These are phyloP conservation scores for Neuroscelio doddi DNA, from an alignment of 2,888 invertebrate genomes.

Conservation along the genomic window DNA sequence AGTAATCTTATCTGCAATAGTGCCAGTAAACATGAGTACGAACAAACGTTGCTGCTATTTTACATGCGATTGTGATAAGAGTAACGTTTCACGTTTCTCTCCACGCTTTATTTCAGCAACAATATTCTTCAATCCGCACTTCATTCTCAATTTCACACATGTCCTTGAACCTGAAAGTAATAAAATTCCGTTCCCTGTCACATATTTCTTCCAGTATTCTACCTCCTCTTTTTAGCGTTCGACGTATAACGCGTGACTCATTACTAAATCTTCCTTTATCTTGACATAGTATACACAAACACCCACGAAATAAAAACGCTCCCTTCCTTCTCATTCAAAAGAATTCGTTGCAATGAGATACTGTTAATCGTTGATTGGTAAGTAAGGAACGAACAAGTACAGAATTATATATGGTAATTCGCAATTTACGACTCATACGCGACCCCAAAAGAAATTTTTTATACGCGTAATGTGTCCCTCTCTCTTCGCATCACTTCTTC, in stretches of 20 bases:
- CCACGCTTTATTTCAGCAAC: conserved; percentile 13
- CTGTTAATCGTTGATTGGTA: conserved; percentile 41
- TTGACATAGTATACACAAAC: conserved; percentile 23
- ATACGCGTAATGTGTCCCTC: background rate
- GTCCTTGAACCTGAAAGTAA: conserved; percentile 20
- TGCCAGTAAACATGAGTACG: conserved; percentile 34
- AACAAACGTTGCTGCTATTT: conserved; percentile 40
- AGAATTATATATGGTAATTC: conserved; percentile 37
- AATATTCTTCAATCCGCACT: conserved; percentile 33
- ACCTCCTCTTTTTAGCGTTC: conserved; percentile 22
- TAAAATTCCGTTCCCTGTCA: conserved; percentile 21
- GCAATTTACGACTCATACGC: conserved; percentile 39
- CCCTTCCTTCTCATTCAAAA: conserved; percentile 31
- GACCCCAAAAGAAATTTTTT: conserved; percentile 30
- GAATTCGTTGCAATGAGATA: conserved; percentile 40
- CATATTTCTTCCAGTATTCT: background rate
- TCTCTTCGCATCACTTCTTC: too few species aligned
- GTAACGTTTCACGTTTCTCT: conserved; percentile 24
- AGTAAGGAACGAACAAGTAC: conserved; percentile 26
- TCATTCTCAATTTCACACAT: conserved; percentile 2
- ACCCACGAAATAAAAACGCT: conserved; percentile 36
- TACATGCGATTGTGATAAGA: conserved; percentile 44
- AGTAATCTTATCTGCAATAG: conserved; percentile 44
- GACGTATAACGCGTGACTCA: conserved; percentile 34
- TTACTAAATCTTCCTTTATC: conserved; percentile 44